Conservation (phyloP, 2,888 invertebrate genomes). For the Callosobruchus maculatus region DNA sequence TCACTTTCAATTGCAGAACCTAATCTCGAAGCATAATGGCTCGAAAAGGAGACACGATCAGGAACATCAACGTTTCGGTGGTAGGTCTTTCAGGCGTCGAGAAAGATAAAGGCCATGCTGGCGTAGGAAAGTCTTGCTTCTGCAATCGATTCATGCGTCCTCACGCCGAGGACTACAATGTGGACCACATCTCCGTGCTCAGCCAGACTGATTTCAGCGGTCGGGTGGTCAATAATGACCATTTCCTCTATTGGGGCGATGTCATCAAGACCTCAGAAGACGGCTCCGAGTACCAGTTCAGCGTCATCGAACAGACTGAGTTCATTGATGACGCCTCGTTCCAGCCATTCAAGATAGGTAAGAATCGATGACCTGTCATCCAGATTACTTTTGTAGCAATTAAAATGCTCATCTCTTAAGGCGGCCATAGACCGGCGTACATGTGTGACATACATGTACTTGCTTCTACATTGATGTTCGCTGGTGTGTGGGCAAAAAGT, state of each 20-base stretch:
- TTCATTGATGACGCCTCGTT: slow-evolving; percentile 98
- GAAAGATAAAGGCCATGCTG: slow-evolving; percentile 88
- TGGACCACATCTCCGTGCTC: slow-evolving; percentile 96
- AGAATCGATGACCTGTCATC: too few relatives aligned
- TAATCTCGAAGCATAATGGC: slow-evolving; percentile 55
- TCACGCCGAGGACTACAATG: slow-evolving; percentile 94
- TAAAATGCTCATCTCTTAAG: too few relatives aligned
- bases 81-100: slow-evolving; percentile 91
- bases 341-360: slow-evolving; percentile 92
- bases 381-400: too few relatives aligned
- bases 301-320: slow-evolving; percentile 95
- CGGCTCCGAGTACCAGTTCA: slow-evolving; percentile 86
- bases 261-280: slow-evolving; percentile 86
- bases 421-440: too few relatives aligned
- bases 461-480: too few relatives aligned
- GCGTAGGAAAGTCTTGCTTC: slow-evolving; percentile 95
- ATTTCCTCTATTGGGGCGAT: slow-evolving; percentile 98
- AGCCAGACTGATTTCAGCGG: slow-evolving; percentile 99
- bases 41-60: slow-evolving; percentile 70
- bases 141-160: slow-evolving; percentile 97
- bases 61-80: slow-evolving; percentile 80
- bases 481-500: too few relatives aligned
- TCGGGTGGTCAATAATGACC: slow-evolving; percentile 97
- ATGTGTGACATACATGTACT: too few relatives aligned
- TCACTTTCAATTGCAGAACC: neutral